Conservation (phyloP, 2,797 vertebrate genomes). For the Liparis tanakae region DNA sequence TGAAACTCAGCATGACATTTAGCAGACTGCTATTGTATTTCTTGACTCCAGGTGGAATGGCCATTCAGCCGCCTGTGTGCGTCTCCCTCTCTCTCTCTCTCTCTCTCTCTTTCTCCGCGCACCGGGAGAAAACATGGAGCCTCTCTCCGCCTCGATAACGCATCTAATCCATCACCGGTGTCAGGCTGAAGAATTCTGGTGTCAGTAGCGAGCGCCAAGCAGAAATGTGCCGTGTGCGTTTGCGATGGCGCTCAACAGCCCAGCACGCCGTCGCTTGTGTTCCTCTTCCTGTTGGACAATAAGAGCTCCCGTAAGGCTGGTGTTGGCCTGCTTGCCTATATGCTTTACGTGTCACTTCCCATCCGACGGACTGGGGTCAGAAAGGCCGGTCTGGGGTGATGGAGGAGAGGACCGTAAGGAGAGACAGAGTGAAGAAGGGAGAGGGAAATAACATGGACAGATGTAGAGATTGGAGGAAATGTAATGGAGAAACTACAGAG, state of each 20-base stretch:
- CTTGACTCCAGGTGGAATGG: conserved; percentile 61
- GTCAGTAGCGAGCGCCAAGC: conserved; percentile 69
- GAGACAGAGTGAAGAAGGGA: neutral
- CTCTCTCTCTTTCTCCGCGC: conserved; percentile 40
- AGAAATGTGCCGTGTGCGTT: conserved; percentile 59
- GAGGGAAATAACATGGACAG: conserved; percentile 5
- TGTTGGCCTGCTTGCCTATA: conserved; percentile 69
- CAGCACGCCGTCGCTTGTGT: conserved; percentile 66
- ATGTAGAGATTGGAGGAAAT: conserved; percentile 12
- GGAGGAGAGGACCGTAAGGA: conserved; percentile 28
- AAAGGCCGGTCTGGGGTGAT: conserved; percentile 37
- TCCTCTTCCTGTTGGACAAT: conserved; percentile 73
- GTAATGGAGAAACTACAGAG: neutral
- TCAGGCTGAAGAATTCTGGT: conserved; percentile 82
- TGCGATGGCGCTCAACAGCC: conserved; percentile 63
- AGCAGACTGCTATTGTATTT: conserved; percentile 65
- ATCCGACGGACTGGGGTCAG: conserved; percentile 51
- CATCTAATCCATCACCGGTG: conserved; percentile 86
- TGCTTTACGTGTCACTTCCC: conserved; percentile 72
- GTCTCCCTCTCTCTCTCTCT: conserved; percentile 7
- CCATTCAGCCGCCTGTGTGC: conserved; percentile 49
- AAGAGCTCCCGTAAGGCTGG: conserved; percentile 72
- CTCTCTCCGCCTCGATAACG: conserved; percentile 81
- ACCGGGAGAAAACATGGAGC: conserved; percentile 70
- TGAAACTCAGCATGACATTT: conserved; percentile 59